Base-by-base conservation (phyloP, 1,140 invertebrate genomes). In the Drosophila seguyi region DNA sequence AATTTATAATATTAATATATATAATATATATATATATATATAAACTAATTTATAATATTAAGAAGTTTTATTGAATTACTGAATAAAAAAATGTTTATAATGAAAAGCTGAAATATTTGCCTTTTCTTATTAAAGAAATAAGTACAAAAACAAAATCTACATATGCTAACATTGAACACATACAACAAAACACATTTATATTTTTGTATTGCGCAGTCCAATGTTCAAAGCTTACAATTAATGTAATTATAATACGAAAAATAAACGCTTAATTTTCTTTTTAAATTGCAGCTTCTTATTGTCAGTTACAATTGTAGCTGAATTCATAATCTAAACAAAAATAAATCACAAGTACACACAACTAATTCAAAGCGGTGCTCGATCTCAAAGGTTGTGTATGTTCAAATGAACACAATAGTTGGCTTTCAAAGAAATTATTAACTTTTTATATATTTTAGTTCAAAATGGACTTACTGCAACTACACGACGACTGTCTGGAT, bases 401-500 rank as follows among this genome's bases (percentile, higher is more conserved):
- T 29, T 29, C n/a, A 59, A 31, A 8, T 4, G n/a, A 7, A 60
- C 1, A 1, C 3, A 5, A 10, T 6, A 18, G 5, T 2, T n/a
- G 5, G 0, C 13, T 20, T 25, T 42, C 7, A 63, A 41, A 18
- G 6, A 25, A 41, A 14, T 14, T 6, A 22, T 8, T 57, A 39
- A 41, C 22, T 59, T 25, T 1, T 42, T 42, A 7, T 60, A 4
- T 31, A 29, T 60, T 71, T 29, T 31, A 69, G 66, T 31, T 36
- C 1, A 2, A 27, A 22, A 38, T 53, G 39, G 48, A 34, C 16
- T 16, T 88, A 1, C 13, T 80, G 7, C 42, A 59, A 10, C 56
- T 87, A 0, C 47, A 88, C 29, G 84, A 77, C n/a, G 61, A 87
- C 47, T 88, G 76, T 7, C n/a, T 88, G 36, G 80, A 80, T 39